Evolutionary conservation across 2,113 vertebrate species (phyloP), one percentile per base, ranked within the genome.

Genomic region (Cyphomyrus plagiostoma): DNA sequence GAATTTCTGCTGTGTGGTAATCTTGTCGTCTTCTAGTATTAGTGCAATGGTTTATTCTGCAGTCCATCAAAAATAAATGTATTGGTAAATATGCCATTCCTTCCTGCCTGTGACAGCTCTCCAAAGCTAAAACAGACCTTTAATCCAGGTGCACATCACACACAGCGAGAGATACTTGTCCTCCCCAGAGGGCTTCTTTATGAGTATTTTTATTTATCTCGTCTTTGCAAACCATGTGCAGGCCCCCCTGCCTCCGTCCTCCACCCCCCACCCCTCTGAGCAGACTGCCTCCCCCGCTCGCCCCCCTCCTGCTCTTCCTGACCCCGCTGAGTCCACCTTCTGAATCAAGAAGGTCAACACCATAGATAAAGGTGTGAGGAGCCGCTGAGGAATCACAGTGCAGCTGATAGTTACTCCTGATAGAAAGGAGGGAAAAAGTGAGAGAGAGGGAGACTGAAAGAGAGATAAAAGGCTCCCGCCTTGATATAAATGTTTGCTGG

Each of bases 301-400:
- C 92, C 92, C 94, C 91, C 92, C 92, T 93, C 90, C 95, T 93
- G 92, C 93, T 94, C 93, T 93, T 92, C 94, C 90, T 93, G 94
- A 95, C 93, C 95, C 93, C 92, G 94, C 92, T 93, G 89, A 77
- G 45, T 62, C 46, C 91, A 94, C 93, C 91, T 90, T 91, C 90
- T 88, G 93, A 92, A 92, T 94, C 93, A 93, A 84, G 93, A 93
- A 93, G 92, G 95, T 96, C 95, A 96, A 92, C 89, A 91, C 91
- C 91, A 91, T 90, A 93, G 93, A 93, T 91, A 94, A 92, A 94
- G 95, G 93, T 94, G 93, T 95, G 92, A 93, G 90, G 91, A 92
- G 93, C 93, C 91, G 92, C 93, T 93, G 92, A 87, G 77, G 93
- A 91, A 92, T 92, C 93, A 93, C 88, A 94, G 92, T 84, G 91